phyloP scores from a whole-genome alignment of 2,113 vertebrate species.

The Sylvia atricapilla region DNA sequence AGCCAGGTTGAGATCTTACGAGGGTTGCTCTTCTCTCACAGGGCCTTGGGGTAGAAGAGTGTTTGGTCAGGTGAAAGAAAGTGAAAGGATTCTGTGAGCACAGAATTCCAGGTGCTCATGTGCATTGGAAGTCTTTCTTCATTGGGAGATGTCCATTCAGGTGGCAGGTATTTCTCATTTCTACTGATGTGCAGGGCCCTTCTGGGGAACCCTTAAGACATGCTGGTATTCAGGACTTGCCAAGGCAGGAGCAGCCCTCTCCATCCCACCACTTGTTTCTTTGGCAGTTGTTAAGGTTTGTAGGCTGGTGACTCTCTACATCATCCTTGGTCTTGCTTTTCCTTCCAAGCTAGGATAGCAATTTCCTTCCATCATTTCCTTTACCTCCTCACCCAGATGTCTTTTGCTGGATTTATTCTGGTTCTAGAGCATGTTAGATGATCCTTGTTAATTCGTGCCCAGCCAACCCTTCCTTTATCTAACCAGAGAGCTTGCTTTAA shows the following conservation, averaged over 20 bases:
- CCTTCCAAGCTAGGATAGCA: neutral
- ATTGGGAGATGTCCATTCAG: neutral
- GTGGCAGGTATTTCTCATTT: neutral
- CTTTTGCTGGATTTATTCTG: neutral
- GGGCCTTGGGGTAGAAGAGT: neutral
- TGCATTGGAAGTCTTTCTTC: neutral
- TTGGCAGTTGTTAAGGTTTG: neutral
- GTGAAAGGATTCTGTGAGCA: neutral
- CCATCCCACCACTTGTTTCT: neutral
- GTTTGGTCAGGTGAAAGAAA: neutral
- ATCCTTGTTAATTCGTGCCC: neutral
- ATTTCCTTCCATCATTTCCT: neutral
- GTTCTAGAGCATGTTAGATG: neutral
- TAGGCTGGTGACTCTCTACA: neutral
- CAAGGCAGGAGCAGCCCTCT: neutral
- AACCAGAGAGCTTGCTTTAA: constrained; percentile 2
- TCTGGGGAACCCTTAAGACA: neutral
- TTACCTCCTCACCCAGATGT: neutral
- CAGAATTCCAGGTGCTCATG: neutral
- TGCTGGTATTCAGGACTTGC: neutral
- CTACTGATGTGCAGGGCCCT: neutral
- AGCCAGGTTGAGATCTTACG: neutral
- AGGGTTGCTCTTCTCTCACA: neutral
- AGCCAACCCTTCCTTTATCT: neutral
- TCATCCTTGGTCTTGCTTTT: neutral